Evolutionary conservation across 2,888 invertebrate species (phyloP).

Genomic region (Mactromeris polynyma): DNA sequence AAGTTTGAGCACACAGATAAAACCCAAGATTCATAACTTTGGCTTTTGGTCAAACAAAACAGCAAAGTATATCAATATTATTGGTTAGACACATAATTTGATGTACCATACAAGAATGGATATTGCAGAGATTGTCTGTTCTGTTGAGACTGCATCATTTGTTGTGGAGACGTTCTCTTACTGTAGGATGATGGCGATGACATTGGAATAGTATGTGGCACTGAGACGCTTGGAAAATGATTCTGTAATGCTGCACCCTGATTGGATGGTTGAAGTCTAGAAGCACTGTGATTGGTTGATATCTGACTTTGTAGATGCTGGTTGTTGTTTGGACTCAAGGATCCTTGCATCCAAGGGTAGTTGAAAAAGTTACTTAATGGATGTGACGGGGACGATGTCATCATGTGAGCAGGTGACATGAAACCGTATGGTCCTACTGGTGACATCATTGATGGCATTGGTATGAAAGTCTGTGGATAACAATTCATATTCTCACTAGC

Average conservation of each 20-base stretch:
- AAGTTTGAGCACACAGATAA: not conserved
- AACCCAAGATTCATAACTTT: not conserved
- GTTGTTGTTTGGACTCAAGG: conserved; percentile 60
- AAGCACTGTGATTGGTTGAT: conserved; percentile 29
- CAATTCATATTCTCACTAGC: conserved; percentile 71
- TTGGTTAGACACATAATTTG: not conserved
- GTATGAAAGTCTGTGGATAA: conserved; percentile 55
- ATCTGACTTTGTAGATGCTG: conserved; percentile 36
- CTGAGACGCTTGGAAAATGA: conserved; percentile 33
- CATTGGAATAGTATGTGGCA: conserved; percentile 11
- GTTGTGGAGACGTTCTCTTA: conserved; percentile 66
- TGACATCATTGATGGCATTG: conserved; percentile 71
- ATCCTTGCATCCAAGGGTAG: conserved; percentile 55
- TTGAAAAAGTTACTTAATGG: conserved; percentile 60
- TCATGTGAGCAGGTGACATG: conserved; percentile 65
- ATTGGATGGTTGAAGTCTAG: conserved; percentile 49
- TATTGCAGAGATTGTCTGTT: conserved; percentile 57
- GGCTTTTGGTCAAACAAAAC: not conserved
- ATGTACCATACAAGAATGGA: conserved; percentile 48
- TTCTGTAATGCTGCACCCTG: conserved; percentile 42
- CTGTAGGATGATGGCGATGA: conserved; percentile 48
- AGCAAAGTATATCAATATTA: not conserved
- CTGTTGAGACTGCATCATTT: conserved; percentile 58
- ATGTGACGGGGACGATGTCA: conserved; percentile 67
- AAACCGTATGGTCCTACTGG: conserved; percentile 72